Base-by-base conservation (phyloP, 23 tunicate genomes). In the Clavelina lepadiformis region DNA sequence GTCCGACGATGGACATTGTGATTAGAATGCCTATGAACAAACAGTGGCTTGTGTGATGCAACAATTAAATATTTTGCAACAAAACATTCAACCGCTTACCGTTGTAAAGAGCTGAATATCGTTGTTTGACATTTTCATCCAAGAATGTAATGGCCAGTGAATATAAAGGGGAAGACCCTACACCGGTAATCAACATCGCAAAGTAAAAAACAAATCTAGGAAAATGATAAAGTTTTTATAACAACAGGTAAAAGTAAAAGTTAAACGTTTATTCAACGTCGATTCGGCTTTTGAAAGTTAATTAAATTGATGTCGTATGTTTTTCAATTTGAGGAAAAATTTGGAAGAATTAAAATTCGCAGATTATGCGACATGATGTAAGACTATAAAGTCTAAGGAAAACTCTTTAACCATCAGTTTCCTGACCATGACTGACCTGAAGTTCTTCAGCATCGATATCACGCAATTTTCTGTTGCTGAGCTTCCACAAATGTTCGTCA, bases 111-210 rank as follows among this genome's bases (percentile, higher is more conserved):
- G 96, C 35, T 2, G 96, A 79, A 27, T 38, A 66, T 27, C 69
- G 53, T 37, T 79, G 80, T 55, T 74, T 73, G 3, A 87, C 96
- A 55, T 87, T 87, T 59, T 82, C 96, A 52, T 87, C 96, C 2
- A 87, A 33, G 51, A 64, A 87, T 8, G 82, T 80, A 36, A 87
- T 67, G 19, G 68, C 82, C n/a, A 87, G 80, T 2, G 96, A 61
- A 51, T 64, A 87, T 1, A 87, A 38, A 26, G 86, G 86, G 25
- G 86, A 44, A 22, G 86, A 72, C 3, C 96, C 96, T 25, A 62
- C 54, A 1, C 96, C 96, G 8, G 47, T 51, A 15, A 87, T 53
- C 3, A 87, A 27, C 63, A 82, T 53, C 18, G 89, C 76, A 4
- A 45, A 15, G 80, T 82, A 82, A 58, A 82, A 82, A 22, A 71